Evolutionary conservation across 2,797 vertebrate genomes (phyloP), one percentile per base, ranked within the genome.

Genomic region (Cetoscarus ocellatus): DNA sequence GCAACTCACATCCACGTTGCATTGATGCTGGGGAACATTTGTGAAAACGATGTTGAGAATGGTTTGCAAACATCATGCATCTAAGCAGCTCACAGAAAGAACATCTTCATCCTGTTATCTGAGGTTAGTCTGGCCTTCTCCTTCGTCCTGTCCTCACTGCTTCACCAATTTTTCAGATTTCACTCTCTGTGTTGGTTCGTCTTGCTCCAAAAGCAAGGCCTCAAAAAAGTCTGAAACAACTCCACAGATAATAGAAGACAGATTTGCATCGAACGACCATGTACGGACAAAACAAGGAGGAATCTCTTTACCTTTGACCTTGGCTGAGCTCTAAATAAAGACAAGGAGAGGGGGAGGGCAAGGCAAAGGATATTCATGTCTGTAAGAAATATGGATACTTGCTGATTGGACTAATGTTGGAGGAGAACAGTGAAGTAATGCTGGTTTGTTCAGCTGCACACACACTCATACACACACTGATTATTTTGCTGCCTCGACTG

Each of bases 401-500:
- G 67, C 73, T 67, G 72, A 80, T 75, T 48, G 56, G 71, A 75
- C 60, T 72, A 19, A 75, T 70, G 73, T 58, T 63, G 17, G 55
- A 60, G 51, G 49, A 57, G 42, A 52, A 61, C 48, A 73, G 75
- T 77, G 82, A 73, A 77, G 44, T 48, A 36, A 62, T 64, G 34
- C 34, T 6, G 15, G 13, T 74, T 73, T 39, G 15, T 73, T 75
- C 10, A 1, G 61, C 57, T 62, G 44, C 64, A 38, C 56, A 38
- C 56, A 40, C 38, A 58, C 58, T 44, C 49, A 58, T 48, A 62
- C 8, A 51, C 64, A 13, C 62, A 50, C 61, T 36, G 47, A 83
- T 79, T 86, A 85, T 87, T 88, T 80, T 88, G 83, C 91, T 82
- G 89, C 80, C 77, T 88, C 83, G 64, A 84, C 86, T 83, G 73